Conservation (phyloP, 1,140 invertebrate species). For the Procambarus clarkii region DNA sequence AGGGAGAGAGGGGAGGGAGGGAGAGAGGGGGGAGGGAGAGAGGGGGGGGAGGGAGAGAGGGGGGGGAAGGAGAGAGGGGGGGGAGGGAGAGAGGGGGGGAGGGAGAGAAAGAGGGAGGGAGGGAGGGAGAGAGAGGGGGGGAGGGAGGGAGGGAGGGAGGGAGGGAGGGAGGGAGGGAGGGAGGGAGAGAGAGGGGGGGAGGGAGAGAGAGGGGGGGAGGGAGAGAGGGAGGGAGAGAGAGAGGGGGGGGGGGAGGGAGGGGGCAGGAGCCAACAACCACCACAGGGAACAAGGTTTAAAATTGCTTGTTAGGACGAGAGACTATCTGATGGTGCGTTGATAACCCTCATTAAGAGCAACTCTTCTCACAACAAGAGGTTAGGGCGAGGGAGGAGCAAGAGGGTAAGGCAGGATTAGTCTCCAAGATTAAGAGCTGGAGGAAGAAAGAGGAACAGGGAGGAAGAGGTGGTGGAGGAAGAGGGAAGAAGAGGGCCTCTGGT, state of each 20-base stretch:
- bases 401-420: no score
- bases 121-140: background rate
- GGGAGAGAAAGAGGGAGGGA: background rate
- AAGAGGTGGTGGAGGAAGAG: no score
- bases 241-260: no score
- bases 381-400: no score
- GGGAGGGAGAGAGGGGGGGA: background rate
- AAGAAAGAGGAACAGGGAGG: no score
- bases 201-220: no score
- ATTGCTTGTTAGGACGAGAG: background rate
- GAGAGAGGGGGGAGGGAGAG: background rate
- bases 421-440: no score
- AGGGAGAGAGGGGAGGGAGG: background rate
- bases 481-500: no score
- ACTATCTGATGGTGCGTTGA: background rate
- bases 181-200: no score
- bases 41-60: background rate
- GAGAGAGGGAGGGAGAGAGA: conserved; percentile 14
- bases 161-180: no score
- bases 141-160: no score
- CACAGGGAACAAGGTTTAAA: background rate
- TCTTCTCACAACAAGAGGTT: background rate
- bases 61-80: background rate
- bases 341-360: background rate
- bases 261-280: background rate